Conservation (phyloP, 1,140 invertebrate genomes). For the Schlechtendalia chinensis region DNA sequence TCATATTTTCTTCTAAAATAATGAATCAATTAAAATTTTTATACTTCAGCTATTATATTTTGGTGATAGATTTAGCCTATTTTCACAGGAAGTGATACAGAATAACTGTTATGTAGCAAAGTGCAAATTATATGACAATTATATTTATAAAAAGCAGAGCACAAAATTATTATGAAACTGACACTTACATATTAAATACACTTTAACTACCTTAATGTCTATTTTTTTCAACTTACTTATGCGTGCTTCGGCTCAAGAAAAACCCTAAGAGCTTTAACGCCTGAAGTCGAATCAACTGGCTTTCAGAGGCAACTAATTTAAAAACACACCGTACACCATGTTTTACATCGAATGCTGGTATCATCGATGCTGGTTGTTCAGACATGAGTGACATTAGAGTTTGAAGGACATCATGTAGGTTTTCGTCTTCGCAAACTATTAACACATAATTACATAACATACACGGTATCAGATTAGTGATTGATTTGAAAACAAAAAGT, state of each 20-base stretch:
- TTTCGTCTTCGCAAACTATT: constrained; percentile 78
- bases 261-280: constrained; percentile 93
- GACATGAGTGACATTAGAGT: constrained; percentile 96
- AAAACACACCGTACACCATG: constrained; percentile 94
- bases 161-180: too few relatives aligned
- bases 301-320: constrained; percentile 91
- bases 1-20: constrained; percentile 88
- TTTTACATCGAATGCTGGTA: constrained; percentile 97
- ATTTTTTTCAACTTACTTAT: constrained; percentile 71
- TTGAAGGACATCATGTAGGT: constrained; percentile 95
- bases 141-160: too few relatives aligned
- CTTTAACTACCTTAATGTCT: not conserved
- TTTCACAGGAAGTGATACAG: too few relatives aligned
- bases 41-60: not conserved
- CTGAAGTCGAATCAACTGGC: constrained; percentile 92
- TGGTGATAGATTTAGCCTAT: too few relatives aligned
- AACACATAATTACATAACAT: not conserved
- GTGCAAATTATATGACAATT: too few relatives aligned
- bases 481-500: not conserved
- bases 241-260: constrained; percentile 91
- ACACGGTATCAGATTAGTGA: not conserved
- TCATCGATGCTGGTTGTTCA: constrained; percentile 97
- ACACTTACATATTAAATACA: too few relatives aligned
- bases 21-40: not conserved
- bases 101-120: too few relatives aligned